Evolutionary conservation across 2,888 invertebrate genomes (phyloP).

Genomic region (Acrocyrtus sp.): DNA sequence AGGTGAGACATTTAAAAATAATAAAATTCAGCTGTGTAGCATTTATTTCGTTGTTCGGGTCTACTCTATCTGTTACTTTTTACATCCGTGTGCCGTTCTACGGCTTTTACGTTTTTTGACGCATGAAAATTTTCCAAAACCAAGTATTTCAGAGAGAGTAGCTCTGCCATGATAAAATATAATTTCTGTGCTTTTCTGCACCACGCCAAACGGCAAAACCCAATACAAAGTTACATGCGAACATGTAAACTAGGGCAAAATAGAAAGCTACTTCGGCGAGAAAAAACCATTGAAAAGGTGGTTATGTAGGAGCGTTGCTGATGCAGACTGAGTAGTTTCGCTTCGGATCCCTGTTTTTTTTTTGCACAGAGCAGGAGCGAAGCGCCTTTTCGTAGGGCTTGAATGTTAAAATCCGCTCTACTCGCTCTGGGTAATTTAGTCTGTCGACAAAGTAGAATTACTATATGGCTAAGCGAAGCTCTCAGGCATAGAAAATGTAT

Average conservation of each 20-base stretch:
- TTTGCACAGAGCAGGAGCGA: conserved; percentile 1
- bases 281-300: not conserved
- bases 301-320: not conserved
- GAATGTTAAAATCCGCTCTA: too few species aligned
- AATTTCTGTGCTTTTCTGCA: not conserved
- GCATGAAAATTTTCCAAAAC: not conserved
- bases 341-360: too few species aligned
- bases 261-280: conserved; percentile 52
- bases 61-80: conserved; percentile 3
- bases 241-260: conserved; percentile 60
- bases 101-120: too few species aligned
- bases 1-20: conserved; percentile 42
- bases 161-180: too few species aligned
- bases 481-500: too few species aligned
- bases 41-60: not conserved
- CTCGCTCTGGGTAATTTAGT: too few species aligned
- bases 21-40: too few species aligned
- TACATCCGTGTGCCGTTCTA: too few species aligned
- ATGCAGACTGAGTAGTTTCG: too few species aligned
- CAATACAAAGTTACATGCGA: conserved; percentile 29
- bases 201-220: not conserved
- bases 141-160: not conserved
- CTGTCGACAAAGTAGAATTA: too few species aligned
- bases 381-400: too few species aligned
- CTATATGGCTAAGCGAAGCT: too few species aligned